Conservation (phyloP, 2,797 vertebrate species). For the Halcyon badia region DNA sequence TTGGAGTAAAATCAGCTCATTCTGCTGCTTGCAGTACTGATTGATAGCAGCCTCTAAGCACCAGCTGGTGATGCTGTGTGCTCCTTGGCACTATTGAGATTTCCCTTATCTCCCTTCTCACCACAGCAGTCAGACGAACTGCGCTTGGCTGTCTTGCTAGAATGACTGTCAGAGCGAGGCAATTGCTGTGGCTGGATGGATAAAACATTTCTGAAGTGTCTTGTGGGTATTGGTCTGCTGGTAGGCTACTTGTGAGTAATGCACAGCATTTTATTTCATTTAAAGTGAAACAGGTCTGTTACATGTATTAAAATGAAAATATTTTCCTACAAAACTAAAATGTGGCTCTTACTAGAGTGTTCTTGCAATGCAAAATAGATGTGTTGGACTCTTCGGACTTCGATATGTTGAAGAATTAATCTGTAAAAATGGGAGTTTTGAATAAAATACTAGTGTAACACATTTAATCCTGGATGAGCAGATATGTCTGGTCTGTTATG, state of each 20-base stretch:
- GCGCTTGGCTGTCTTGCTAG: background rate
- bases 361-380: background rate
- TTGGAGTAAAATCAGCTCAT: background rate
- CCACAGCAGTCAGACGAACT: background rate
- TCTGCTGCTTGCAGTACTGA: background rate
- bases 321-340: background rate
- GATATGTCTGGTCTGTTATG: background rate
- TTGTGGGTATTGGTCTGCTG: fast-evolving
- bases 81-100: background rate
- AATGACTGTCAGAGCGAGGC: background rate
- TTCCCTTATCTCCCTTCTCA: constrained; percentile 17
- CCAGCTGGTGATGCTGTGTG: background rate
- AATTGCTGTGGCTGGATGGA: background rate
- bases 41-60: background rate
- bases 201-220: background rate
- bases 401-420: background rate
- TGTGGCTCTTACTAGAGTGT: background rate
- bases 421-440: background rate
- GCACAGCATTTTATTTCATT: background rate
- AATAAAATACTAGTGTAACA: background rate
- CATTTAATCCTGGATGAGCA: background rate
- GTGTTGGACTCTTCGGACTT: background rate
- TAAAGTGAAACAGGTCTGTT: background rate
- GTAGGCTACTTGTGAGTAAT: background rate
- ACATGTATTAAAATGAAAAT: background rate